Conservation (phyloP, 2,888 invertebrate species). For the Lycocerus yunnanus region DNA sequence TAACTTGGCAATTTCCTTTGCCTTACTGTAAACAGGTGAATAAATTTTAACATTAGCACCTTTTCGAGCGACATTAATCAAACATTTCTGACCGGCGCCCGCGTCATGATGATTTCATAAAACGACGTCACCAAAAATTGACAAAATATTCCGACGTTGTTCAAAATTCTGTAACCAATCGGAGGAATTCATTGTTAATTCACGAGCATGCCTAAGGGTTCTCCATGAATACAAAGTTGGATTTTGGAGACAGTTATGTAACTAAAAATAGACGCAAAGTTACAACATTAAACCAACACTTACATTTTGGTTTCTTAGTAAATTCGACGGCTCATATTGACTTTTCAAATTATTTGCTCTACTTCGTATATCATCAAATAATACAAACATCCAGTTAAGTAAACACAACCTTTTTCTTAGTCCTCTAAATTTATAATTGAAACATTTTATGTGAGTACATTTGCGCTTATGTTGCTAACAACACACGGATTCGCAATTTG, state of each 20-base stretch:
- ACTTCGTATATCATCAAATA: not conserved
- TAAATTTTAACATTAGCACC: slow-evolving; percentile 8
- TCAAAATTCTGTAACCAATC: slow-evolving; percentile 22
- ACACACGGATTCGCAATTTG: not conserved
- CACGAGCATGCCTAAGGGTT: slow-evolving; percentile 23
- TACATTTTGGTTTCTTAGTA: not conserved
- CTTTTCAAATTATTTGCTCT: not conserved
- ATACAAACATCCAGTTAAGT: not conserved
- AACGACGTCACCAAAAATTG: slow-evolving; percentile 12
- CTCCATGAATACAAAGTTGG: slow-evolving; percentile 20
- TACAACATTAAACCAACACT: not conserved
- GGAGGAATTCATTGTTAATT: slow-evolving; percentile 28
- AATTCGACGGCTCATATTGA: not conserved
- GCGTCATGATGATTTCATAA: slow-evolving; percentile 13
- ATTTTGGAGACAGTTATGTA: slow-evolving; percentile 22
- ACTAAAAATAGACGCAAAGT: slow-evolving; percentile 20
- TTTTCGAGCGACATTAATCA: not conserved
- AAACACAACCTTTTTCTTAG: not conserved
- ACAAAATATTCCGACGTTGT: slow-evolving; percentile 20
- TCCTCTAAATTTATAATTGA: not conserved
- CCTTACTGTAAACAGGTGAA: slow-evolving; percentile 20
- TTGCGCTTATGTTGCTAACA: not conserved
- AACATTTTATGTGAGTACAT: not conserved
- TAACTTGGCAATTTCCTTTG: slow-evolving; percentile 14
- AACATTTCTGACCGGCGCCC: not conserved